Evolutionary conservation across 2,888 invertebrate genomes (phyloP), one percentile per base, ranked within the genome.

Genomic region (Campoletis raptor): DNA sequence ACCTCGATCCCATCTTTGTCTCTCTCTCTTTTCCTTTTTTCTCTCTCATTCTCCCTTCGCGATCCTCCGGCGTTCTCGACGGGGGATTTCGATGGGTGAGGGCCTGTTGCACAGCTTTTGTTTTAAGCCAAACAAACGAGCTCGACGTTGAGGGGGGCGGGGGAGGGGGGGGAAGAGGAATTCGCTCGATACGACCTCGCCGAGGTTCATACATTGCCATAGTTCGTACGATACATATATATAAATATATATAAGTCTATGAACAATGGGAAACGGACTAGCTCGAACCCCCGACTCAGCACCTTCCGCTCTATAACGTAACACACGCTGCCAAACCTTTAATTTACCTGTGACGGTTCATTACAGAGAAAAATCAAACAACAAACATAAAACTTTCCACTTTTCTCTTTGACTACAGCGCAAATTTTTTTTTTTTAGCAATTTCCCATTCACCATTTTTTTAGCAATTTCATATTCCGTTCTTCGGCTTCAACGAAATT

Each of bases 31-130:
- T n/a, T 52, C 12, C 57, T 45, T 45, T 37, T 67, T 52, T 74
- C 61, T 78, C 67, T 48, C 12, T 66, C 21, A 40, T 15, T 10
- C 15, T 40, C 61, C 10, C 48, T 57, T 36, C 45, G 21, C 57
- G 12, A 61, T 30, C 57, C 67, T 67, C 45, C 74, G 67, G 54
- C 48, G 69, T 76, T 54, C 48, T 69, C 54, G 66, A 67, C n/a
- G 48, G 79, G 76, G 52, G 66, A 77, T 48, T 78, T 79, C 48
- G 88, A 87, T 84, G 85, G 86, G 81, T 76, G 86, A 88, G 88
- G 90, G 88, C 90, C 90, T 89, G 90, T 90, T 90, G 90, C 90
- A 76, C 89, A 85, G 88, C 88, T 89, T 90, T 91, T 90, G 90
- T 91, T 90, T 90, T 87, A 81, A 86, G 84, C 81, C 74, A 86